Evolutionary conservation across 2,797 vertebrate genomes (phyloP).

Genomic region (Graptemys geographica): DNA sequence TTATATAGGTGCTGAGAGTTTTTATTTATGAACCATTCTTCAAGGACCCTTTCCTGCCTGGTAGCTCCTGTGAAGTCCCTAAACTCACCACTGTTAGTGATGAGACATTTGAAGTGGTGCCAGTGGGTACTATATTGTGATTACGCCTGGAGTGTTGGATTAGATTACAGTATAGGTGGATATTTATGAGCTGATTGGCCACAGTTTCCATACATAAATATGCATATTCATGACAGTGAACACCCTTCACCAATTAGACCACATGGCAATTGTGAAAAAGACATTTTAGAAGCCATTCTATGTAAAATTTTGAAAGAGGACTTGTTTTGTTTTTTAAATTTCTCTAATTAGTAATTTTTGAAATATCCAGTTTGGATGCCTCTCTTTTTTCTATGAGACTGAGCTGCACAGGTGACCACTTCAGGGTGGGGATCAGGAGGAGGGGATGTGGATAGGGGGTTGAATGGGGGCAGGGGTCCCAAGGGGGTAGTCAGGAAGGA

Average conservation of each 20-base stretch:
- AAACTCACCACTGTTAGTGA: accelerated
- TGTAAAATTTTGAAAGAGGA: background rate
- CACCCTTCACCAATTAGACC: background rate
- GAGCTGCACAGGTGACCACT: background rate
- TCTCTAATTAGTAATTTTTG: background rate
- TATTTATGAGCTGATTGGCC: background rate
- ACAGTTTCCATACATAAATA: background rate
- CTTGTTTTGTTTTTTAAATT: background rate
- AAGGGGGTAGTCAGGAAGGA: too few species aligned
- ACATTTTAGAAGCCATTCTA: background rate
- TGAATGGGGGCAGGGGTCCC: too few species aligned
- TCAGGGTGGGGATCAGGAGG: background rate
- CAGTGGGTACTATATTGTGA: background rate
- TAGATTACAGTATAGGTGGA: background rate
- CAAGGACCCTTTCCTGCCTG: background rate
- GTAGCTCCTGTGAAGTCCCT: background rate
- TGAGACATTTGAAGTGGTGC: background rate
- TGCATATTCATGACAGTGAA: accelerated
- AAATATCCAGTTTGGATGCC: background rate
- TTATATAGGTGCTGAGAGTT: background rate
- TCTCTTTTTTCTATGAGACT: background rate
- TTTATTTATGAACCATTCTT: background rate
- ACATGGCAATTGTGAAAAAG: background rate
- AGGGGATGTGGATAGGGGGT: too few species aligned
- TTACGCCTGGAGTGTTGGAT: background rate